Percentiles rank a stretch among this genome's conserved stretches.
phyloP scores from a whole-genome alignment of 2,888 invertebrate species.

The Sphaerophoria rueppellii region DNA sequence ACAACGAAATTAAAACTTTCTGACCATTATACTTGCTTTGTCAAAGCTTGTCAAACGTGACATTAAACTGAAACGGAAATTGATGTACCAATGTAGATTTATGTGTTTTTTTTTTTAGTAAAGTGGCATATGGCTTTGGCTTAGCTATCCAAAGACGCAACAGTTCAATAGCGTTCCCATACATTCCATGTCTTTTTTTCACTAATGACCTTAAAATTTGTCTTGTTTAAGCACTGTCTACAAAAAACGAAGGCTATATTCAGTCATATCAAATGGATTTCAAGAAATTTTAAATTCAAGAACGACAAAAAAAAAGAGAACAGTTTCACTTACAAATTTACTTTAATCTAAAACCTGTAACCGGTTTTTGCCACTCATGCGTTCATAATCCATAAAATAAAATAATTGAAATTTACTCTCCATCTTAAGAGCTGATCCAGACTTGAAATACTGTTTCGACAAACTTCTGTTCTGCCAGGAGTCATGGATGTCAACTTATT shows the following conservation, averaged over 20 bases:
- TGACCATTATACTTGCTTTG: background rate
- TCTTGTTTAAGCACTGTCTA: conserved; percentile 20
- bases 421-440: conserved; percentile 53
- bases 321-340: conserved; percentile 55
- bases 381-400: conserved; percentile 8
- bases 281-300: conserved; percentile 19
- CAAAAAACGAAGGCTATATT: conserved; percentile 40
- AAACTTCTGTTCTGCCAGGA: conserved; percentile 23
- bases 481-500: conserved; percentile 54
- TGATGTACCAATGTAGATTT: background rate
- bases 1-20: background rate
- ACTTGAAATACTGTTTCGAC: conserved; percentile 43
- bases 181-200: background rate
- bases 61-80: background rate
- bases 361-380: conserved; percentile 14
- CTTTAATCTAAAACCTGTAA: conserved; percentile 53
- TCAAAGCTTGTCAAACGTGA: conserved; percentile 4
- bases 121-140: background rate
- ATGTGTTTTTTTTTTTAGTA: background rate
- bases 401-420: conserved; percentile 57
- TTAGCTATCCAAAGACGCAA: background rate
- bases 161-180: background rate
- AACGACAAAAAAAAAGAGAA: background rate
- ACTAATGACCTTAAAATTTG: conserved; percentile 24
- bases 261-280: conserved; percentile 26